Base-by-base conservation (phyloP, 2,888 invertebrate species). In the Trissonchulus sp. region DNA sequence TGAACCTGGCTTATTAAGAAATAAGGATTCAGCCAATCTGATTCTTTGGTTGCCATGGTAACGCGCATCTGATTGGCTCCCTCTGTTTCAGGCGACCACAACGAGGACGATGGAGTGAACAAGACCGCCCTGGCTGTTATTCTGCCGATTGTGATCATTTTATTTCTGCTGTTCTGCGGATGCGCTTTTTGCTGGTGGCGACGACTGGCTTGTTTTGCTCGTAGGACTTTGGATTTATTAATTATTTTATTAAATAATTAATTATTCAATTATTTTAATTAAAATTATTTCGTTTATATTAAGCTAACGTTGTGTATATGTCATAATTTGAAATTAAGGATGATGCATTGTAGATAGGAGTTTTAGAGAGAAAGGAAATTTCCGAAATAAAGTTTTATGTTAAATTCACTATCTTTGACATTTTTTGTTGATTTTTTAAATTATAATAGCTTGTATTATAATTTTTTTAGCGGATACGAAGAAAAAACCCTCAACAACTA, bases 161-260 rank as follows among this genome's bases (percentile, higher is more conserved):
- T 48, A 23, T 23, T 48, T 15, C 38, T 74, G 36, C 35, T 74
- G 35, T 28, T 74, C n/a, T 37, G 34, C 15, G 36, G 34, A 2
- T 36, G 34, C 34, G 71, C 69, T 2, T 74, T 68, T 38, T 73
- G 33, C 8, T 74, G 74, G 74, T 74, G 63, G 31, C 8, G 69
- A 38, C 33, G 69, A 68, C 23, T 73, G 35, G 37, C 37, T 2
- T 74, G 74, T 31, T 74, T 74, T 73, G 3, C 68, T 36, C 30
- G 74, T 74, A 74, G 35, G 74, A 8, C 1, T 69, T n/a, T 8
- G 68, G 8, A 28, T 65, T 65, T 60, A 23, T 18, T 60, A 60
- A 23, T 60, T 60, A n/a, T 60, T 60, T 60, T 60, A n/a, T 23
- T 60, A 60, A 60, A 18, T 23, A 23, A 60, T n/a, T n/a, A n/a